These are phyloP conservation scores for Pomacea canaliculata DNA, from an alignment of 2,888 invertebrate genomes.

Conservation along the genomic window DNA sequence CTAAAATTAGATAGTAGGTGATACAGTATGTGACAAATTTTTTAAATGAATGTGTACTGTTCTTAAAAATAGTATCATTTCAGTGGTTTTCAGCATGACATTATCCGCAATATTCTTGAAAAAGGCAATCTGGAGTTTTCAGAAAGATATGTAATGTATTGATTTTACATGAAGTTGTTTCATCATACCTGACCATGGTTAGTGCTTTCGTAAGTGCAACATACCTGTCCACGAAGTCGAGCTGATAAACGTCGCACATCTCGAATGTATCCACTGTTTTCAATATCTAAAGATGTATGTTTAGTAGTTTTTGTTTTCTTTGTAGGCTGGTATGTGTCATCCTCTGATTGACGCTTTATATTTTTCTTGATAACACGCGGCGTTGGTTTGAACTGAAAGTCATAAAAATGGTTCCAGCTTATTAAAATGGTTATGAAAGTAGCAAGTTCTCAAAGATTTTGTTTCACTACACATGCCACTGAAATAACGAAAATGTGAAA, in stretches of 20 bases:
- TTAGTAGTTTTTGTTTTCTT: conserved; percentile 22
- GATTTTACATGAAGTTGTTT: no score
- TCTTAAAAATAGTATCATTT: no score
- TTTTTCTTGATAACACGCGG: conserved; percentile 44
- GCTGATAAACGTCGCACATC: conserved; percentile 44
- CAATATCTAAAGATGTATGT: conserved; percentile 24
- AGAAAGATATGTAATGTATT: no score
- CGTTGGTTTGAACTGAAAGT: conserved; percentile 38
- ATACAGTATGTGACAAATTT: no score
- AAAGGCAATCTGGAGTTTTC: no score
- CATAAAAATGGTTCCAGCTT: background rate
- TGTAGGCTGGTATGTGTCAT: conserved; percentile 2
- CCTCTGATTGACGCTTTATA: conserved; percentile 29
- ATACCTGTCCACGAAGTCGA: conserved; percentile 46
- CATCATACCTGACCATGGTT: no score
- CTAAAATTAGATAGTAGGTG: no score
- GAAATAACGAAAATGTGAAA: no score
- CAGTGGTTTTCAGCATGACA: no score
- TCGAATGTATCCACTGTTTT: conserved; percentile 40
- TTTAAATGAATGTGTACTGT: no score
- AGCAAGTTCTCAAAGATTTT: background rate
- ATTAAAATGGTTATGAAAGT: background rate
- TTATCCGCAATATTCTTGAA: no score
- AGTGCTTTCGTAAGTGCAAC: background rate
- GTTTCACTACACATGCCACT: no score